Evolutionary conservation across 2,888 invertebrate genomes (phyloP).

Genomic region (Clepsis dumicolana): DNA sequence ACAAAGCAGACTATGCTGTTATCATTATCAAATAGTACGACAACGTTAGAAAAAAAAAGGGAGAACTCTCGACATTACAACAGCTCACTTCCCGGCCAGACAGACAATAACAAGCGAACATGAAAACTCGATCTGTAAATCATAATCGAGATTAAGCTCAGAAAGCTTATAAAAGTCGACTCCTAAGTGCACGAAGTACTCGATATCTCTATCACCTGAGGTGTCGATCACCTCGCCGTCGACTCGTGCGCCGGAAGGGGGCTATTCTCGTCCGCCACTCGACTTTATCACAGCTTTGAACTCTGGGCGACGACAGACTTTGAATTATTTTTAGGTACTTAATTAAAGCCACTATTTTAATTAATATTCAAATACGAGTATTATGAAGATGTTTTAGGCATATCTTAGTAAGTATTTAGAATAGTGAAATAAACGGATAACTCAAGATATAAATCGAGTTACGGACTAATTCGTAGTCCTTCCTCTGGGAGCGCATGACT

Average conservation of each 20-base stretch:
- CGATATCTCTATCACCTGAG: slow-evolving; percentile 29
- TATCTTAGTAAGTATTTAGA: no score
- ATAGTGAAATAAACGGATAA: no score
- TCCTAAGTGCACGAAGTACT: not conserved
- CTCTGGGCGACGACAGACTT: slow-evolving; percentile 31
- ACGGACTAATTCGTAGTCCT: no score
- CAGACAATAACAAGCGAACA: not conserved
- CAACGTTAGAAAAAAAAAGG: no score
- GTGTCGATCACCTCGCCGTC: slow-evolving; percentile 36
- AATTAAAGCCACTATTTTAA: slow-evolving; percentile 36
- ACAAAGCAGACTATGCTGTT: no score
- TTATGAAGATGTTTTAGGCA: not conserved
- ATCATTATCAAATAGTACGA: no score
- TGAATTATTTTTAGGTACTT: slow-evolving; percentile 25
- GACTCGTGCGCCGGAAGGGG: slow-evolving; percentile 35
- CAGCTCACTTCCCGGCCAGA: no score
- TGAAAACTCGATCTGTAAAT: not conserved
- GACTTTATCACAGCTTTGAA: slow-evolving; percentile 38
- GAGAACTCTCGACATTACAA: no score
- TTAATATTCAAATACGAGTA: slow-evolving; percentile 25
- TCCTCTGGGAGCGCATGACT: no score
- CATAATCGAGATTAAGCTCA: not conserved
- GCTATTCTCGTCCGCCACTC: slow-evolving; percentile 38
- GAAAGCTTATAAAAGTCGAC: not conserved
- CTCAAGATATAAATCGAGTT: no score